phyloP scores from a whole-genome alignment of 2,113 vertebrate species.

The Sylvilagus bachmani region DNA sequence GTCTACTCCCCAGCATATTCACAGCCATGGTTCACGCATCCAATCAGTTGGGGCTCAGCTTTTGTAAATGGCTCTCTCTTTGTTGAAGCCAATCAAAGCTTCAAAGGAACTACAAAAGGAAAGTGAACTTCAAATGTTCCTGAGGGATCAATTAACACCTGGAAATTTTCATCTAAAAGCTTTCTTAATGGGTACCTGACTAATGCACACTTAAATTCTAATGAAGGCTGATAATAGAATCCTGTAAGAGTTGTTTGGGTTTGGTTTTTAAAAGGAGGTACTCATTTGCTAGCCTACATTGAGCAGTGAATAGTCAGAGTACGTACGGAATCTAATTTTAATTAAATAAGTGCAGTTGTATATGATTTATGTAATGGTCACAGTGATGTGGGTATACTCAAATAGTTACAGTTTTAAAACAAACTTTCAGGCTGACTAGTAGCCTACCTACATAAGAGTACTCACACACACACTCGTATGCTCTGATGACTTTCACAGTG shows the following conservation, averaged over 20 bases:
- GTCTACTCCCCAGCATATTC: neutral
- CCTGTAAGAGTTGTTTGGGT: conserved; percentile 50
- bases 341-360: neutral
- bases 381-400: neutral
- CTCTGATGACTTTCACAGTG: neutral
- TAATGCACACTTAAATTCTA: conserved; percentile 51
- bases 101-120: conserved; percentile 67
- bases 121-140: conserved; percentile 61
- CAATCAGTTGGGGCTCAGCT: conserved; percentile 33
- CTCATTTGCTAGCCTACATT: neutral
- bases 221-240: conserved; percentile 48
- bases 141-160: conserved; percentile 75
- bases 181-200: conserved; percentile 72
- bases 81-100: conserved; percentile 65
- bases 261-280: conserved; percentile 17
- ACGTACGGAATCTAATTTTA: conserved; percentile 28
- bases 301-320: neutral
- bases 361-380: neutral
- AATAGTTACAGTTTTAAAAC: neutral
- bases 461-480: neutral
- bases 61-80: neutral
- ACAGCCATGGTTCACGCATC: neutral
- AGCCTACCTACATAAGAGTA: neutral
- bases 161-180: conserved; percentile 69
- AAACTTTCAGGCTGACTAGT: neutral